Evolutionary conservation across 2,797 vertebrate species (phyloP).

Genomic region (Cyclopterus lumpus): DNA sequence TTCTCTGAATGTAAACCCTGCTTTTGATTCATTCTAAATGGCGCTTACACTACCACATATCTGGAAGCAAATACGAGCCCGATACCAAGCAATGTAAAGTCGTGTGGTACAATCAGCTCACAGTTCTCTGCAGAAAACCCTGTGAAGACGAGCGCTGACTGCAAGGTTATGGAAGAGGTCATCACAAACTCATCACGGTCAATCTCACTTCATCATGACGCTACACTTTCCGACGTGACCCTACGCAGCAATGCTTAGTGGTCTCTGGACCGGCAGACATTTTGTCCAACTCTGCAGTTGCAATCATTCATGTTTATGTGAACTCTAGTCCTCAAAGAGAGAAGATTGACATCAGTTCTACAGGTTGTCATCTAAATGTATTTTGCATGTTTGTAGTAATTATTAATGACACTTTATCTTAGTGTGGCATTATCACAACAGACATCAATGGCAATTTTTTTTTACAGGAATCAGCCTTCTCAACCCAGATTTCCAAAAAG

Average conservation of each 20-base stretch:
- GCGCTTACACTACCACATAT: not conserved
- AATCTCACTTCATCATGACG: slow-evolving; percentile 21
- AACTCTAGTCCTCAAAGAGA: slow-evolving; percentile 13
- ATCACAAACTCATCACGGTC: slow-evolving; percentile 52
- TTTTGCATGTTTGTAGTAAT: slow-evolving; percentile 15
- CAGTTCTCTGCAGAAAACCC: slow-evolving; percentile 30
- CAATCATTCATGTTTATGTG: not conserved
- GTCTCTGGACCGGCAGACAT: not conserved
- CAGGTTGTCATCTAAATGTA: slow-evolving; percentile 21
- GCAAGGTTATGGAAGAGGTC: slow-evolving; percentile 43
- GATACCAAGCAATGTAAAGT: not conserved
- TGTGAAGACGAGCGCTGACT: slow-evolving; percentile 45
- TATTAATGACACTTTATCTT: slow-evolving; percentile 14
- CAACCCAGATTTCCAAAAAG: slow-evolving; percentile 45
- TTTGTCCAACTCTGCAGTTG: not conserved
- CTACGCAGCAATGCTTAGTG: not conserved
- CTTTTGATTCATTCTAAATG: not conserved
- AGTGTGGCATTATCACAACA: slow-evolving; percentile 13
- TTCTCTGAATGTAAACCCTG: not conserved
- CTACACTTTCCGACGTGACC: slow-evolving; percentile 5
- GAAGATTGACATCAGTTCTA: slow-evolving; percentile 31
- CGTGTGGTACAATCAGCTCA: slow-evolving; percentile 19
- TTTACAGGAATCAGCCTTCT: slow-evolving; percentile 25
- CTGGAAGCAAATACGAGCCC: slow-evolving; percentile 11
- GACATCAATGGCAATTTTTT: slow-evolving; percentile 17